phyloP scores from a whole-genome alignment of 2,113 vertebrate species.

The Colaptes auratus region DNA sequence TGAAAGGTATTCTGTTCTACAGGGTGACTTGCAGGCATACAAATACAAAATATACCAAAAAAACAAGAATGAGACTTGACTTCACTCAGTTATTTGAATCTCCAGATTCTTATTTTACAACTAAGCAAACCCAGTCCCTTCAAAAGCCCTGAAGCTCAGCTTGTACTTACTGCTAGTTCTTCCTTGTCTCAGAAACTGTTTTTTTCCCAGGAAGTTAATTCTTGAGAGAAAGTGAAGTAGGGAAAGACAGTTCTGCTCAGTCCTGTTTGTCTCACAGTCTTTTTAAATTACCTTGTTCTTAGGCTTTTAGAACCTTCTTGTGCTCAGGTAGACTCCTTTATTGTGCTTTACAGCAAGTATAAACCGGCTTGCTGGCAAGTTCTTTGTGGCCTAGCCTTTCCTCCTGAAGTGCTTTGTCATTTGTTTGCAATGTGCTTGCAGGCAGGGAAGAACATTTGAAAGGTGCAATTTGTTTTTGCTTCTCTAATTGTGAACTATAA shows the following conservation, averaged over 20 bases:
- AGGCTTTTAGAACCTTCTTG: conserved; percentile 9
- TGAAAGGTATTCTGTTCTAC: background rate
- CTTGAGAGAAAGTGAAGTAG: background rate
- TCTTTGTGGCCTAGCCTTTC: conserved; percentile 50
- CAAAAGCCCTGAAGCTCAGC: background rate
- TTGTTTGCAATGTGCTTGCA: conserved; percentile 54
- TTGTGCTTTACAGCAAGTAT: conserved; percentile 71
- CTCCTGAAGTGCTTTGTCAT: conserved; percentile 51
- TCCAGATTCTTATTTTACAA: background rate
- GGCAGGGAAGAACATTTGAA: conserved; percentile 65
- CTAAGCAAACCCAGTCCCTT: background rate
- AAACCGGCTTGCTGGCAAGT: conserved; percentile 65
- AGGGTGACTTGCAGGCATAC: background rate
- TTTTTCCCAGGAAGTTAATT: conserved; percentile 21
- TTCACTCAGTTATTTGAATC: background rate
- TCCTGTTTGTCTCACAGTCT: conserved; percentile 53
- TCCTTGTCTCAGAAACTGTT: background rate
- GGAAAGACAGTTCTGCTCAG: conserved; percentile 30
- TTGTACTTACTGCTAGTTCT: background rate
- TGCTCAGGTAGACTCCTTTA: conserved; percentile 34
- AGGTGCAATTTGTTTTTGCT: conserved; percentile 64
- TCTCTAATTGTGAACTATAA: conserved; percentile 53
- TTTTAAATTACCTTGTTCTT: conserved; percentile 49
- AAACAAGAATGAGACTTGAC: background rate
- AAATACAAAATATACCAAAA: background rate